Evolutionary conservation across 2,888 invertebrate species (phyloP).

Genomic region (Liodrosophila aerea): DNA sequence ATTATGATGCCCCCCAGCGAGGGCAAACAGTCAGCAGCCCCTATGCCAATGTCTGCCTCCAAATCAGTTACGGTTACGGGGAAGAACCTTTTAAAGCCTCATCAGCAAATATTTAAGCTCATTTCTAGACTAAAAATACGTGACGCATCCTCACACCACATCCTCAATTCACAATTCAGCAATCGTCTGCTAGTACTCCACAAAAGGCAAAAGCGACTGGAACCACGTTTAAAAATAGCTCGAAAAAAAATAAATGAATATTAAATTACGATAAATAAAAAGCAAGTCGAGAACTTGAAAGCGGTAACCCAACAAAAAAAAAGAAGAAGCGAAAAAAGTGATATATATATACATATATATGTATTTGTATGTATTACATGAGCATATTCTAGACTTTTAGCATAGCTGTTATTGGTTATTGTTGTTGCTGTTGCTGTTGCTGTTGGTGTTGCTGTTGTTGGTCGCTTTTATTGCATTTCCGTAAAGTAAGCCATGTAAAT

Average conservation of each 20-base stretch:
- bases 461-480: slow-evolving; percentile 68
- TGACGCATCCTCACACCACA: slow-evolving; percentile 2
- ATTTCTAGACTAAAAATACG: slow-evolving; percentile 39
- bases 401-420: slow-evolving; percentile 5
- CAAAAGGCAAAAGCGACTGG: slow-evolving; percentile 8
- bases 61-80: slow-evolving; percentile 1
- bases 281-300: slow-evolving; percentile 26
- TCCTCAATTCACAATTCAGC: not conserved
- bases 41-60: not conserved
- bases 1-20: not conserved
- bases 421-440: slow-evolving; percentile 20
- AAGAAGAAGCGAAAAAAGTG: slow-evolving; percentile 1
- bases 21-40: not conserved
- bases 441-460: slow-evolving; percentile 14
- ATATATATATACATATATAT: too few species aligned
- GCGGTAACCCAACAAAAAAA: slow-evolving; percentile 5
- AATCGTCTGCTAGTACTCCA: not conserved
- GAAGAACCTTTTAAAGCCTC: slow-evolving; percentile 38
- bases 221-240: slow-evolving; percentile 61
- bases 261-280: slow-evolving; percentile 67
- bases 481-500: slow-evolving; percentile 73
- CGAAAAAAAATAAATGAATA: slow-evolving; percentile 65
- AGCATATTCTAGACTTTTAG: slow-evolving; percentile 23
- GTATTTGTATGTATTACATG: too few species aligned
- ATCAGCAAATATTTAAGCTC: slow-evolving; percentile 38